Percentiles rank a stretch among this genome's conserved stretches.
phyloP scores from a whole-genome alignment of 2,888 invertebrate genomes.

The Cosmia pyralina region DNA sequence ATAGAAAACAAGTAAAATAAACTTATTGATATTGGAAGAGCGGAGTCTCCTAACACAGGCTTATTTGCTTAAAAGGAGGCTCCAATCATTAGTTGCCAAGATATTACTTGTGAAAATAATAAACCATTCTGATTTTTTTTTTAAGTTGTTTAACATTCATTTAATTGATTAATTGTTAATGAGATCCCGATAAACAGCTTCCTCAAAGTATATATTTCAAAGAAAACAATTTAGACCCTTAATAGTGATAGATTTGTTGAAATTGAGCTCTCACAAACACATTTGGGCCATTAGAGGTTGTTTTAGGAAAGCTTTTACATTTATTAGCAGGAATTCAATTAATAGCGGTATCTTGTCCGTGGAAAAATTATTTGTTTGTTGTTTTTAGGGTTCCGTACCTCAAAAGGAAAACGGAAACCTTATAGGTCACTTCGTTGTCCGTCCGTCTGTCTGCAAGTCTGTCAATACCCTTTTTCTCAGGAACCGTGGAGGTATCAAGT shows the following conservation, averaged over 20 bases:
- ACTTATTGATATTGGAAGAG: too few relatives aligned
- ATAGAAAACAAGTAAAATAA: too few relatives aligned
- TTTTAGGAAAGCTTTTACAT: constrained; percentile 48
- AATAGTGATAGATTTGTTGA: constrained; percentile 34
- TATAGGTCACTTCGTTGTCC: neutral
- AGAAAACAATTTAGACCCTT: constrained; percentile 42
- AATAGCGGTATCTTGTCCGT: too few relatives aligned
- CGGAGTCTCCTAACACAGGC: too few relatives aligned
- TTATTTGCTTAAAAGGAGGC: too few relatives aligned
- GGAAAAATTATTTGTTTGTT: too few relatives aligned
- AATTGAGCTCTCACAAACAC: constrained; percentile 43
- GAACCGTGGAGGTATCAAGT: too few relatives aligned
- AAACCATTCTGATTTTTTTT: too few relatives aligned
- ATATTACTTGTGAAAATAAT: too few relatives aligned
- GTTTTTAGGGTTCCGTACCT: neutral
- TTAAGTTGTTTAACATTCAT: neutral
- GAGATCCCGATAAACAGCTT: constrained; percentile 15
- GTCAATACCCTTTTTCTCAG: too few relatives aligned
- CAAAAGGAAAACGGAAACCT: neutral
- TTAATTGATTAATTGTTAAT: constrained; percentile 23
- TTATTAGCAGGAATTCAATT: constrained; percentile 43
- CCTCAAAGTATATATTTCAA: constrained; percentile 38
- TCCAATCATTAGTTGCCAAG: too few relatives aligned
- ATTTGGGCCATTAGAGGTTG: constrained; percentile 45
- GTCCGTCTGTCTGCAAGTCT: too few relatives aligned